Conservation (phyloP, 2,113 vertebrate species). For the Plestiodon gilberti region DNA sequence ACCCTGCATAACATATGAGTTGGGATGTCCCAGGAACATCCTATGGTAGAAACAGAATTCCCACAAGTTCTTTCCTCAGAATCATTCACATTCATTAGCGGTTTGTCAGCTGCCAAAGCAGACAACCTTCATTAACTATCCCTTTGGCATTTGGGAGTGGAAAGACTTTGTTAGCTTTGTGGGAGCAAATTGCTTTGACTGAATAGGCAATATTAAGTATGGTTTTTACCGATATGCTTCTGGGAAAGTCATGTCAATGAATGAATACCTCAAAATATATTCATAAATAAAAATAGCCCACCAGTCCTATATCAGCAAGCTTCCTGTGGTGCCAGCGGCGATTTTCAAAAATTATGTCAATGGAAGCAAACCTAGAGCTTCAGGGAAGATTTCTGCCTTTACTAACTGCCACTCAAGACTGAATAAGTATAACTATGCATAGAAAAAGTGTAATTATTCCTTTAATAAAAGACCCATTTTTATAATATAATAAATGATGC, state of each 20-base stretch:
- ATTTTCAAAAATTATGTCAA: conserved; percentile 28
- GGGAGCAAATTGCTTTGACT: conserved; percentile 48
- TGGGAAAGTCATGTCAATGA: background rate
- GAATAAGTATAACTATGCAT: background rate
- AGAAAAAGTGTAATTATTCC: background rate
- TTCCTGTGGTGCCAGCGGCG: background rate
- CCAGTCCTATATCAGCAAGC: background rate
- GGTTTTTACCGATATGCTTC: background rate
- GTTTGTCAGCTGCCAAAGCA: conserved; percentile 65
- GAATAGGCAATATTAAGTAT: conserved; percentile 28
- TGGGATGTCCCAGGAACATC: background rate
- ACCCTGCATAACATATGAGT: background rate
- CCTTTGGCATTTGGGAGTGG: conserved; percentile 56
- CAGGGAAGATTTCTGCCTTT: fast-evolving
- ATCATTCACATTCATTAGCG: conserved; percentile 65
- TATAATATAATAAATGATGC: too few species aligned
- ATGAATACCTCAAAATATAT: background rate
- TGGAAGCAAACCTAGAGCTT: conserved; percentile 31
- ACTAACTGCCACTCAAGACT: conserved; percentile 1
- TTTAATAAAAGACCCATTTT: background rate
- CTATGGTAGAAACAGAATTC: conserved; percentile 60
- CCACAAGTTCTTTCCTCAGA: conserved; percentile 2
- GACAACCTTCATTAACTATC: conserved; percentile 60
- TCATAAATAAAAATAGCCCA: background rate
- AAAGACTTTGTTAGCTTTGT: conserved; percentile 49